These are phyloP conservation scores for Bradysia coprophila DNA, from an alignment of 1,140 invertebrate genomes.

Conservation along the genomic window DNA sequence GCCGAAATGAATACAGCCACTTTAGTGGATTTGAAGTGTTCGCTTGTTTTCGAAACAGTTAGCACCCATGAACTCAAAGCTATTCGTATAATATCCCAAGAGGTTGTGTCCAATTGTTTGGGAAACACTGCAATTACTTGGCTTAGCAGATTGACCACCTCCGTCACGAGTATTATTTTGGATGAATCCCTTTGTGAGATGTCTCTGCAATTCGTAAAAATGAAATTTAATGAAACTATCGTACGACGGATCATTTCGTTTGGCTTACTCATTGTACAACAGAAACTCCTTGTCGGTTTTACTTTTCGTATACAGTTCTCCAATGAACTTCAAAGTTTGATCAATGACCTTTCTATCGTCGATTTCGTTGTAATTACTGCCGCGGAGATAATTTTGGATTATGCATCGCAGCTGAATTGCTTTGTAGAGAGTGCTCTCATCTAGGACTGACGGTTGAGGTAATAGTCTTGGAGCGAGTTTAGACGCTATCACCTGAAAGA, in stretches of 20 bases:
- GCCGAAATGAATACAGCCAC: constrained; percentile 27
- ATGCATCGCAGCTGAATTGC: constrained; percentile 8
- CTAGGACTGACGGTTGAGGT: no score
- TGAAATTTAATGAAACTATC: not conserved
- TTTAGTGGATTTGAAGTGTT: constrained; percentile 23
- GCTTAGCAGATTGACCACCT: constrained; percentile 24
- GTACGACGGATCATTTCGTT: no score
- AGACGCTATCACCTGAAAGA: no score
- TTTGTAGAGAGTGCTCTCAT: no score
- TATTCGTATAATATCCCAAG: constrained; percentile 48
- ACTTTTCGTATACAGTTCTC: constrained; percentile 9
- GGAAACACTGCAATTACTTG: constrained; percentile 24
- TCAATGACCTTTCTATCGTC: constrained; percentile 14
- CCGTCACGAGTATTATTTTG: constrained; percentile 17
- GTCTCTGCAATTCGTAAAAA: no score
- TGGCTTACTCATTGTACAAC: constrained; percentile 17
- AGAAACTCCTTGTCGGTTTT: constrained; percentile 11
- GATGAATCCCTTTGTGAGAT: no score
- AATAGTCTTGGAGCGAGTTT: no score
- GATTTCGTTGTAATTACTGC: constrained; percentile 15
- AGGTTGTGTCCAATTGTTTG: constrained; percentile 21
- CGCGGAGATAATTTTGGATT: constrained; percentile 16
- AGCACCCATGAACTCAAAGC: constrained; percentile 39
- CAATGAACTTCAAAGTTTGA: constrained; percentile 12
- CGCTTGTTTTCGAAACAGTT: constrained; percentile 25